A percentile compares a stretch with the other conserved stretches of the same genome.
phyloP scores from a whole-genome alignment of 2,113 vertebrate genomes.

The Gallinago jamesoni region DNA sequence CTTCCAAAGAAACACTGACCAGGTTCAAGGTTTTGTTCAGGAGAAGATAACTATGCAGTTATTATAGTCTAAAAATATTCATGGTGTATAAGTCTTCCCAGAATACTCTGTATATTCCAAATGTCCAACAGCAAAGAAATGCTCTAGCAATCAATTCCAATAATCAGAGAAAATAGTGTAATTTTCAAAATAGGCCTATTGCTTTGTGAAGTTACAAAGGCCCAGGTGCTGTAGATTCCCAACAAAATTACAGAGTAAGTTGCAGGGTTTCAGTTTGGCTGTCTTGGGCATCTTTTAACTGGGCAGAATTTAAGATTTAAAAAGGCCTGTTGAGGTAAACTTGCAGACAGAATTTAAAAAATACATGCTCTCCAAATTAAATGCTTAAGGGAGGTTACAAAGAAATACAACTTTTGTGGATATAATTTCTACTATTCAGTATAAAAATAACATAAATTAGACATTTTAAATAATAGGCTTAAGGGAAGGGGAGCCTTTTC shows the following conservation, averaged over 20 bases:
- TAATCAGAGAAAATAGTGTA: background rate
- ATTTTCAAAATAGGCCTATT: conserved; percentile 7
- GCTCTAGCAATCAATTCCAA: background rate
- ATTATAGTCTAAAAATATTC: background rate
- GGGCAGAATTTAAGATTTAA: background rate
- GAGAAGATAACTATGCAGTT: background rate
- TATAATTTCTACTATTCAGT: conserved; percentile 20
- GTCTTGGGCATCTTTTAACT: background rate
- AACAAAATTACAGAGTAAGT: background rate
- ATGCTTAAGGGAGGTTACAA: background rate
- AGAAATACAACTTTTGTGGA: background rate
- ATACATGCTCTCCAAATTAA: background rate
- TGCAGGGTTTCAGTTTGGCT: background rate
- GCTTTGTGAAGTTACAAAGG: conserved; percentile 4
- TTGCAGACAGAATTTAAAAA: background rate
- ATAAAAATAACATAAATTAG: conserved; percentile 32
- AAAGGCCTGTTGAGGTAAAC: background rate
- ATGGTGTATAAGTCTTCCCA: background rate
- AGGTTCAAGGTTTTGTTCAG: background rate
- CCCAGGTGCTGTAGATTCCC: background rate
- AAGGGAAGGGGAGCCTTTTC: background rate
- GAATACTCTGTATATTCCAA: background rate
- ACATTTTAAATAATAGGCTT: conserved; percentile 44
- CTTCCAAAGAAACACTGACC: background rate
- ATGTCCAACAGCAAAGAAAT: conserved; percentile 2